Conservation (phyloP, 2,113 vertebrate species). For the Plotosus lineatus region DNA sequence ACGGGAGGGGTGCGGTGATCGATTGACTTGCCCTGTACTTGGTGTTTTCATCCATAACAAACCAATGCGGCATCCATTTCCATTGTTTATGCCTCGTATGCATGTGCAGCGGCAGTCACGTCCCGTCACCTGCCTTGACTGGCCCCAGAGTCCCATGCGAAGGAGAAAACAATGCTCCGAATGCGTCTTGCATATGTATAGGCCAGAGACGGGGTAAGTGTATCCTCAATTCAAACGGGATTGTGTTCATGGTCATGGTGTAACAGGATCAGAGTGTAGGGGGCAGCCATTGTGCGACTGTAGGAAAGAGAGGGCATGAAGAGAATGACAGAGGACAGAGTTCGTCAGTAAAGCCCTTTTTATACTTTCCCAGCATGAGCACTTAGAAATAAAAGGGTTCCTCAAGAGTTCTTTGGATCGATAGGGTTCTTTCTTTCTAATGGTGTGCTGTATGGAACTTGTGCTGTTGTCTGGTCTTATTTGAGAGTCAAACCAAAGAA, state of each 20-base stretch:
- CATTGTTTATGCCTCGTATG: not conserved
- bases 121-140: conserved; percentile 39
- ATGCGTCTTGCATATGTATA: conserved; percentile 30
- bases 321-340: not conserved
- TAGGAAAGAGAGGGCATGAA: conserved; percentile 11
- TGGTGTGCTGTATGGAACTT: not conserved
- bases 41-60: conserved; percentile 11
- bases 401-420: not conserved
- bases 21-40: conserved; percentile 18
- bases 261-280: conserved; percentile 65
- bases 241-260: conserved; percentile 65
- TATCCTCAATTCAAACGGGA: conserved; percentile 39
- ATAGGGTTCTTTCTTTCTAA: not conserved
- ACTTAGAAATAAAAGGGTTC: not conserved
- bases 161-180: conserved; percentile 40
- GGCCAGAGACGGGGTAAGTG: conserved; percentile 23
- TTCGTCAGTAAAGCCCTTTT: not conserved
- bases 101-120: conserved; percentile 23
- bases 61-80: not conserved
- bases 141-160: conserved; percentile 33
- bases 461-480: not conserved
- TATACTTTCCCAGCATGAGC: not conserved
- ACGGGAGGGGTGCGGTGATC: conserved; percentile 24
- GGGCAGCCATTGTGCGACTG: conserved; percentile 45
- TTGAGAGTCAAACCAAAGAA: not conserved